Percentiles rank a stretch among this genome's conserved stretches.
Evolutionary conservation across 2,888 invertebrate species (phyloP).

Genomic region (Aquatica leii): DNA sequence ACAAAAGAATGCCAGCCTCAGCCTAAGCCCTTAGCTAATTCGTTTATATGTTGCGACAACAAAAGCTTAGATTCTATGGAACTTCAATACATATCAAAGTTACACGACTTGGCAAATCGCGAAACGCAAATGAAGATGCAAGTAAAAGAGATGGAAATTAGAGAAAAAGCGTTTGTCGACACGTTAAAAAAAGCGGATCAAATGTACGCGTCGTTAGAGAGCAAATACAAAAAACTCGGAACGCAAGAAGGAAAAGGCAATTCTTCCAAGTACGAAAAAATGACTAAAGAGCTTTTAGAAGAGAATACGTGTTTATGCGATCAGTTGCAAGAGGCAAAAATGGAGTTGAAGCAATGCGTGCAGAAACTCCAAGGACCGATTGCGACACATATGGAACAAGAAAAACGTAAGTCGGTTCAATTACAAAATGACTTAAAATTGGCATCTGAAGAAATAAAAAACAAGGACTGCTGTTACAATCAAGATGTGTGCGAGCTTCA

Average conservation of each 20-base stretch:
- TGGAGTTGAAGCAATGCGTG: constrained; percentile 54
- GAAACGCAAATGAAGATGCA: constrained; percentile 70
- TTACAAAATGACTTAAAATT: constrained; percentile 51
- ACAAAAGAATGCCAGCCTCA: too few relatives aligned
- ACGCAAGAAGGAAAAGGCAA: constrained; percentile 15
- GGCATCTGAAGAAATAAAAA: constrained; percentile 33
- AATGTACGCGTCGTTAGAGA: constrained; percentile 23
- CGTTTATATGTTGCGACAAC: background rate
- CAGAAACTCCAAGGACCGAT: constrained; percentile 56
- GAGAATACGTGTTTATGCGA: constrained; percentile 52
- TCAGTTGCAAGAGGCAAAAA: constrained; percentile 54
- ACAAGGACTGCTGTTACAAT: constrained; percentile 44
- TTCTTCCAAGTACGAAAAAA: constrained; percentile 35
- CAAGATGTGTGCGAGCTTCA: constrained; percentile 51
- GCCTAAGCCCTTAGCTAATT: background rate
- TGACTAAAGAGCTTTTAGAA: constrained; percentile 48
- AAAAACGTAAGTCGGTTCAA: constrained; percentile 46
- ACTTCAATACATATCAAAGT: constrained; percentile 60
- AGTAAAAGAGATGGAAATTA: constrained; percentile 69
- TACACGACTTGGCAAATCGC: constrained; percentile 63
- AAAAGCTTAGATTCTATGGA: constrained; percentile 49
- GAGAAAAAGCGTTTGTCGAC: constrained; percentile 74
- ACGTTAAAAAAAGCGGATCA: constrained; percentile 77
- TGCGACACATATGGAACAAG: constrained; percentile 43
- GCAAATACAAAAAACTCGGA: constrained; percentile 15